Conservation (phyloP, 2,113 vertebrate species). For the Sylvilagus bachmani region DNA sequence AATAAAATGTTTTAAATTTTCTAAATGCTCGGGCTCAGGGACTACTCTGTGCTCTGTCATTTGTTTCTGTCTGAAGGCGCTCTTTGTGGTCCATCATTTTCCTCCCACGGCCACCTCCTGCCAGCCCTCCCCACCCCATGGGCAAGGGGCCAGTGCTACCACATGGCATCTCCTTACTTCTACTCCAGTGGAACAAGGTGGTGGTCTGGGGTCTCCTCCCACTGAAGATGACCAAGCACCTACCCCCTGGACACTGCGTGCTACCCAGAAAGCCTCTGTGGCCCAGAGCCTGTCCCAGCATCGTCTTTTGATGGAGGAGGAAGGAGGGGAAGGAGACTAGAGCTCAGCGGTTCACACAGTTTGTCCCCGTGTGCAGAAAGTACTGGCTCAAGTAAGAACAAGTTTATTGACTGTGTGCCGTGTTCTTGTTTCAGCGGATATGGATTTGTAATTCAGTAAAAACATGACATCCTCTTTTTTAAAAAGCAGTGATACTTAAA, state of each 20-base stretch:
- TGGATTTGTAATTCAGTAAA: not conserved
- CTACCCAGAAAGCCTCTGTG: not conserved
- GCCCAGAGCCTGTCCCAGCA: rapidly evolving
- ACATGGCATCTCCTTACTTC: not conserved
- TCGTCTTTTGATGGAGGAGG: not conserved
- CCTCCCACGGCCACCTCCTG: not conserved
- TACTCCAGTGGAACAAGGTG: not conserved
- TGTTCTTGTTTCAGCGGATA: not conserved
- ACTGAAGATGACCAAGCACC: not conserved
- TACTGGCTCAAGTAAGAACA: not conserved
- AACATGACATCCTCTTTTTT: not conserved
- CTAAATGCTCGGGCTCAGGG: too few species aligned
- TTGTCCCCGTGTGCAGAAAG: not conserved
- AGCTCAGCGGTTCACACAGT: rapidly evolving
- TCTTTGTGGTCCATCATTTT: rapidly evolving
- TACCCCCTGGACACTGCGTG: not conserved
- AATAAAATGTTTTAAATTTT: too few species aligned
- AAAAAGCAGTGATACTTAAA: too few species aligned
- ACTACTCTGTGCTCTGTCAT: too few species aligned
- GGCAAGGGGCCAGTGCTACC: not conserved
- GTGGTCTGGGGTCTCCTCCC: not conserved
- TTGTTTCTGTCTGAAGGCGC: not conserved
- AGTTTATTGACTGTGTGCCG: not conserved
- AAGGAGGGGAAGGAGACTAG: not conserved
- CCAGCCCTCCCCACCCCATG: not conserved